These are phyloP conservation scores for Capitella teleta DNA, from an alignment of 1,140 invertebrate species.

Conservation along the genomic window DNA sequence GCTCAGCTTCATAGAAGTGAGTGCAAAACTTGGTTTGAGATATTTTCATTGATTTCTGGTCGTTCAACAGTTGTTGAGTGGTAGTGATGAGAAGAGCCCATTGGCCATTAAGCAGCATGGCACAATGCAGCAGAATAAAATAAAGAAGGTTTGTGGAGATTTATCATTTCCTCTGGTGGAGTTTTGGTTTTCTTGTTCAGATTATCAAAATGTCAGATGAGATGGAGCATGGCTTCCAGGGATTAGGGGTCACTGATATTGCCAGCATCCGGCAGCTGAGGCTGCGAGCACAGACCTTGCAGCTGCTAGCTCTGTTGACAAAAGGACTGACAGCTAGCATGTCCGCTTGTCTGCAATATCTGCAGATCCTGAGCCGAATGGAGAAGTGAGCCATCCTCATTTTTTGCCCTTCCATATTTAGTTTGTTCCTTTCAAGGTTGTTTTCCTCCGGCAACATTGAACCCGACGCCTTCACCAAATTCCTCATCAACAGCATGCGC, in stretches of 20 bases:
- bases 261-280: conserved; percentile 70
- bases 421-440: too few species aligned
- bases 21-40: background rate
- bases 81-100: too few species aligned
- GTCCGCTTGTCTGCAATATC: conserved; percentile 52
- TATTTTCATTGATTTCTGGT: too few species aligned
- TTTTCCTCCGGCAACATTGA: background rate
- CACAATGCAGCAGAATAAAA: too few species aligned
- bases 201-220: conserved; percentile 7
- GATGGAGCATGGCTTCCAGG: conserved; percentile 15
- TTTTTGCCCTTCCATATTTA: too few species aligned
- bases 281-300: conserved; percentile 68
- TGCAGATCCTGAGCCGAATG: conserved; percentile 51
- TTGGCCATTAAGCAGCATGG: too few species aligned
- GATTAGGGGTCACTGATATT: conserved; percentile 36
- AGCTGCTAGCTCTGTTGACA: conserved; percentile 62
- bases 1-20: conserved; percentile 31
- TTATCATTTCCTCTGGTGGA: too few species aligned
- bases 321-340: conserved; percentile 48
- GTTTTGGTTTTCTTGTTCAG: conserved; percentile 1
- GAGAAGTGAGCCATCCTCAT: too few species aligned
- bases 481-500: background rate
- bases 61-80: too few species aligned
- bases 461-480: background rate
- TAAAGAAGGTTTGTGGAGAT: too few species aligned